These are phyloP conservation scores for Crotalus tigris DNA, from an alignment of 2,113 vertebrate species.

Conservation along the genomic window DNA sequence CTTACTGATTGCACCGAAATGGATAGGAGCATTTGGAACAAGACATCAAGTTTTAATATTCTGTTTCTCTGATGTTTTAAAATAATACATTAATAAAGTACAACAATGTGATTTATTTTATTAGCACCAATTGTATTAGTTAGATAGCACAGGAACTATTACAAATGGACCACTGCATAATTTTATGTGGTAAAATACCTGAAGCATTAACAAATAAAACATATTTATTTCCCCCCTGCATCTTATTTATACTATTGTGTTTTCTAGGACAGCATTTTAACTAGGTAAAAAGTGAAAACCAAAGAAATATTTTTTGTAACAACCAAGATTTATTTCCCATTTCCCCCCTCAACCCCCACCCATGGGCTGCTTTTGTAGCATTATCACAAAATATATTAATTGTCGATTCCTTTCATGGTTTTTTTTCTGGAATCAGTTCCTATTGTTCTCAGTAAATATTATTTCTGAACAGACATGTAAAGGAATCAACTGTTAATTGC, in stretches of 20 bases:
- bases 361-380: slow-evolving; percentile 25
- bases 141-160: neutral
- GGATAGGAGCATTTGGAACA: neutral
- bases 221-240: slow-evolving; percentile 10
- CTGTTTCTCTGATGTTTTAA: neutral
- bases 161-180: neutral
- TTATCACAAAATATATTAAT: neutral
- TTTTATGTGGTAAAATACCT: neutral
- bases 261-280: neutral
- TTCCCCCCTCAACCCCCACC: slow-evolving; percentile 15
- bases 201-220: neutral
- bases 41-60: neutral
- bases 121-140: neutral
- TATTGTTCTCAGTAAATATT: neutral
- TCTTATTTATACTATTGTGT: slow-evolving; percentile 1
- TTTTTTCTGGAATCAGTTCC: neutral
- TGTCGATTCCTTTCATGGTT: neutral
- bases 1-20: neutral
- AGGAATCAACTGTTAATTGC: neutral
- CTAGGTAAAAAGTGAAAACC: slow-evolving; percentile 38
- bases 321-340: slow-evolving; percentile 15
- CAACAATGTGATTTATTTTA: neutral
- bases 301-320: neutral
- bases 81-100: neutral
- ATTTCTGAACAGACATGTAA: neutral